Percentiles rank a stretch among this genome's conserved stretches.
phyloP scores from a whole-genome alignment of 2,888 invertebrate species.

The Drosophila mimetica region DNA sequence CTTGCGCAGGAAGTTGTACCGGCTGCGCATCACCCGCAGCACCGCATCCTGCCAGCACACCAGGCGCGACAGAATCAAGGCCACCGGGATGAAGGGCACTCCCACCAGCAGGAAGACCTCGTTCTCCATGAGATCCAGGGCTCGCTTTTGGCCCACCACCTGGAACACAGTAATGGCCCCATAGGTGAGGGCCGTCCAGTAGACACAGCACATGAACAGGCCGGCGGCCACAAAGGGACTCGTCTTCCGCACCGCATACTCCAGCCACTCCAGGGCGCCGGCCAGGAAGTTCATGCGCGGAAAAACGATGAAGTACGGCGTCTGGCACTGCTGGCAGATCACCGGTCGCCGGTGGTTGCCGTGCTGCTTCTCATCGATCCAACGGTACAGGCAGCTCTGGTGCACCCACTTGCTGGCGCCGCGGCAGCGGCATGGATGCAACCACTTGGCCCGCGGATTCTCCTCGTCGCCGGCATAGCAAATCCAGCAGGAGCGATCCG shows the following conservation, averaged over 20 bases:
- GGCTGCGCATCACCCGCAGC: constrained; percentile 90
- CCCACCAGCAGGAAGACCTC: constrained; percentile 95
- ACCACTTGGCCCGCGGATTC: constrained; percentile 94
- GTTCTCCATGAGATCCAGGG: constrained; percentile 95
- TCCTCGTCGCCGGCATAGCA: constrained; percentile 98
- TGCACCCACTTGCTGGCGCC: constrained; percentile 99
- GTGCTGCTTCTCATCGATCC: constrained; percentile 99
- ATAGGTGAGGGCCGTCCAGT: constrained; percentile 98
- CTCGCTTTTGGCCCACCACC: constrained; percentile 96
- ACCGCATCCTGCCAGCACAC: constrained; percentile 97
- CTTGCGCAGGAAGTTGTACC: constrained; percentile 85
- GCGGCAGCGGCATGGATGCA: constrained; percentile 96
- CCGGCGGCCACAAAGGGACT: constrained; percentile 97
- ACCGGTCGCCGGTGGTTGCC: constrained; percentile 93
- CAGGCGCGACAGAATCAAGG: constrained; percentile 96
- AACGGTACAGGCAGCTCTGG: constrained; percentile 96
- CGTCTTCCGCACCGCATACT: constrained; percentile 93
- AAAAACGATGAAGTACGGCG: constrained; percentile 96
- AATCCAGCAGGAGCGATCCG: constrained; percentile 93
- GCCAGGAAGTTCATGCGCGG: constrained; percentile 88
- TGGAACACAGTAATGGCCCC: constrained; percentile 96
- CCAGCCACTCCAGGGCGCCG: constrained; percentile 93
- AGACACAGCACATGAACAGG: constrained; percentile 95
- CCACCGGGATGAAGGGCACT: constrained; percentile 96
- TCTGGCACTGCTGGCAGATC: constrained; percentile 95